These are phyloP conservation scores for Habrosyne pyritoides DNA, from an alignment of 2,888 invertebrate species.

Conservation along the genomic window DNA sequence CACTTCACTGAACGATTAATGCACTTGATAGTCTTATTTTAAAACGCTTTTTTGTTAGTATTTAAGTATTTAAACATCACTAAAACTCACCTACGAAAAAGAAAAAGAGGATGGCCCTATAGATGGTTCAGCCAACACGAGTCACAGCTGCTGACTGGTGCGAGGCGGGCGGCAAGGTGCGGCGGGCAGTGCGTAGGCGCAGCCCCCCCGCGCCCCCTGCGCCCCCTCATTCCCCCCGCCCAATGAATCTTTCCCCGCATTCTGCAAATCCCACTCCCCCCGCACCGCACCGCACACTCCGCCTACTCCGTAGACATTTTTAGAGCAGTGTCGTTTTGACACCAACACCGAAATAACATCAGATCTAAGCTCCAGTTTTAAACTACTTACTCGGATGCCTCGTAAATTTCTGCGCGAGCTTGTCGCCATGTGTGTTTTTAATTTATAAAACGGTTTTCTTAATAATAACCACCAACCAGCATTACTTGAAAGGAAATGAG, in stretches of 20 bases:
- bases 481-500: neutral
- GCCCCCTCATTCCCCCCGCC: conserved; percentile 30
- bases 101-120: conserved; percentile 81
- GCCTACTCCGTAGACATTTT: conserved; percentile 69
- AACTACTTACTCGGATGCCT: conserved; percentile 48
- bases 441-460: conserved; percentile 22
- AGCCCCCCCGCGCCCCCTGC: conserved; percentile 44
- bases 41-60: conserved; percentile 43
- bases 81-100: conserved; percentile 78
- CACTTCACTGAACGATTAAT: conserved; percentile 70
- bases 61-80: conserved; percentile 49
- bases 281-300: conserved; percentile 36
- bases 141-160: conserved; percentile 82
- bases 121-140: conserved; percentile 86
- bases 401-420: conserved; percentile 50
- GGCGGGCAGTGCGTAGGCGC: conserved; percentile 76
- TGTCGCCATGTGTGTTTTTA: conserved; percentile 37
- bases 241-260: conserved; percentile 6
- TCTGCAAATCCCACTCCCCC: conserved; percentile 21
- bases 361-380: conserved; percentile 64
- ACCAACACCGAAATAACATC: conserved; percentile 81
- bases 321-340: conserved; percentile 82
- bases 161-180: conserved; percentile 79
- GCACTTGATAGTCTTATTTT: conserved; percentile 47
- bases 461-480: neutral